phyloP scores from a whole-genome alignment of 2,113 vertebrate genomes.

The Hucho hucho region DNA sequence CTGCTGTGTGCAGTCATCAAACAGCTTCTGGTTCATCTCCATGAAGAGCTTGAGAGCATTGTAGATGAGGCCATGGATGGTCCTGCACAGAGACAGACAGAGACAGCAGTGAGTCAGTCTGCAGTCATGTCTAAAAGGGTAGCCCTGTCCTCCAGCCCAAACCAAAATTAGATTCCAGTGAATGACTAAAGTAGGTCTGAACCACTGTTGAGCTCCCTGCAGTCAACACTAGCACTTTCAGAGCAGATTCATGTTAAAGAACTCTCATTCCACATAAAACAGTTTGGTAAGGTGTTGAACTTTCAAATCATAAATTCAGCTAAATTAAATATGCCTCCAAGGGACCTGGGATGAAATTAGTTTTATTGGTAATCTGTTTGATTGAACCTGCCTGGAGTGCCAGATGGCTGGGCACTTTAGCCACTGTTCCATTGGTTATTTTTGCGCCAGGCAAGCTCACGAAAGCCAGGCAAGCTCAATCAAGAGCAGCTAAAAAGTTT shows the following conservation, averaged over 20 bases:
- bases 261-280: neutral
- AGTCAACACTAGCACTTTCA: neutral
- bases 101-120: neutral
- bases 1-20: constrained; percentile 98
- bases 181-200: neutral
- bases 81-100: constrained; percentile 70
- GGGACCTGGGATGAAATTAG: neutral
- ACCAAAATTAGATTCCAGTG: neutral
- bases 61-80: constrained; percentile 97
- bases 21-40: constrained; percentile 99
- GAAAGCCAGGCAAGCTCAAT: too few relatives aligned
- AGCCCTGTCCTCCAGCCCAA: neutral
- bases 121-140: neutral
- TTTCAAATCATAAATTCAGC: neutral
- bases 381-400: too few relatives aligned
- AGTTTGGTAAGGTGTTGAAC: neutral
- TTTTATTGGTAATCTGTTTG: neutral
- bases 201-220: neutral
- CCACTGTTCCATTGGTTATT: too few relatives aligned
- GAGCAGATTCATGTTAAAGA: neutral
- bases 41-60: constrained; percentile 98
- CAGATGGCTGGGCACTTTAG: too few relatives aligned
- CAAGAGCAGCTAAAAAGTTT: too few relatives aligned
- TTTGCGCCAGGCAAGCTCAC: too few relatives aligned
- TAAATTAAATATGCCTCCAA: neutral